Conservation (phyloP, 2,888 invertebrate species). For the Xanthostigma xanthostigma region DNA sequence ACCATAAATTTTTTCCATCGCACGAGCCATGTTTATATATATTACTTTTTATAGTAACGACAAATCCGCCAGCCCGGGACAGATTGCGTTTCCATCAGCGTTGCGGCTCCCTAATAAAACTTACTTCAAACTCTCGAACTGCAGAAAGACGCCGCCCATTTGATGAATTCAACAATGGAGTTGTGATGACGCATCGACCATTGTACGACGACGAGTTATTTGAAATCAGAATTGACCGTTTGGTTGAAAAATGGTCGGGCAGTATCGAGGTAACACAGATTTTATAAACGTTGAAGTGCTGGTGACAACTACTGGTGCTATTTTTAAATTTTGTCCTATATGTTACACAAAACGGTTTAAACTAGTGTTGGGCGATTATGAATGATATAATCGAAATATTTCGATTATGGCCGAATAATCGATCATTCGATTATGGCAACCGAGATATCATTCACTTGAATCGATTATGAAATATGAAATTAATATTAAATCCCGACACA, state of each 20-base stretch:
- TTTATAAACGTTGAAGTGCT: not conserved
- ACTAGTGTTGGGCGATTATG: no score
- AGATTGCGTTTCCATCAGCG: constrained; percentile 72
- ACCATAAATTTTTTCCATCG: not conserved
- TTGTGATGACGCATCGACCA: constrained; percentile 86
- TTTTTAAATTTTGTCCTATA: not conserved
- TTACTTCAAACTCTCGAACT: constrained; percentile 66
- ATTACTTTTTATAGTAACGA: not conserved
- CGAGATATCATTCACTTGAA: no score
- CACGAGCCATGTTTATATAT: not conserved
- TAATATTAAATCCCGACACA: no score
- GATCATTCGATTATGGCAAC: no score
- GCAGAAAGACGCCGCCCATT: constrained; percentile 77
- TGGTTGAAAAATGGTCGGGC: constrained; percentile 93
- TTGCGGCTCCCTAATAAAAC: constrained; percentile 75
- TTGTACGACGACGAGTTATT: constrained; percentile 80
- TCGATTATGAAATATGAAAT: no score
- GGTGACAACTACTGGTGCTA: not conserved
- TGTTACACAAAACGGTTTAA: not conserved
- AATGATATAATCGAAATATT: no score
- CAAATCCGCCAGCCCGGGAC: constrained; percentile 27
- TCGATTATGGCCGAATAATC: no score
- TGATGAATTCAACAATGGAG: constrained; percentile 92
- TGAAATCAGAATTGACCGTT: constrained; percentile 83
- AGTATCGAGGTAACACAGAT: constrained; percentile 53